phyloP scores from a whole-genome alignment of 2,888 invertebrate species.

The Melanargia galathea region DNA sequence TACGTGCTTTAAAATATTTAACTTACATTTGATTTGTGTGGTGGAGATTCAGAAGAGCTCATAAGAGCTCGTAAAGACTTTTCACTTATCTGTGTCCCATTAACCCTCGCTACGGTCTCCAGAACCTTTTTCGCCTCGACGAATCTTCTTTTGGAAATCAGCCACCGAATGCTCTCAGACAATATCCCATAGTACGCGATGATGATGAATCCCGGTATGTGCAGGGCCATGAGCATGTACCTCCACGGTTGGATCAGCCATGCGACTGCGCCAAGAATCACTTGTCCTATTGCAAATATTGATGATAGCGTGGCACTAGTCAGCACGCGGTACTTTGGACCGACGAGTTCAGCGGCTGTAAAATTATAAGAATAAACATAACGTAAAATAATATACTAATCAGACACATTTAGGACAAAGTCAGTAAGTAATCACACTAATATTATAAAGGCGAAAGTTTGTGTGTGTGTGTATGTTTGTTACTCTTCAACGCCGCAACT shows the following conservation, averaged over 20 bases:
- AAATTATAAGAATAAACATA: slow-evolving; percentile 7
- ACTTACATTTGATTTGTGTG: slow-evolving; percentile 16
- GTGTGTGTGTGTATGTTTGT: too few species aligned
- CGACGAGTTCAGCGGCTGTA: slow-evolving; percentile 86
- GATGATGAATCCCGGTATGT: slow-evolving; percentile 85
- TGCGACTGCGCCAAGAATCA: slow-evolving; percentile 85
- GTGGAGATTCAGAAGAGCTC: slow-evolving; percentile 49
- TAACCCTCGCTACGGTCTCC: slow-evolving; percentile 83
- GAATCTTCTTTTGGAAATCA: slow-evolving; percentile 84
- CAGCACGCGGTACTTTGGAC: slow-evolving; percentile 86
- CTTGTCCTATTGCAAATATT: slow-evolving; percentile 88
- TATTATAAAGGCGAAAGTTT: too few species aligned
- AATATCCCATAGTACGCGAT: slow-evolving; percentile 85
- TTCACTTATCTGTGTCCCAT: slow-evolving; percentile 81
- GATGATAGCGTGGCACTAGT: slow-evolving; percentile 85
- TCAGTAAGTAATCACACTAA: too few species aligned
- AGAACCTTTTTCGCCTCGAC: slow-evolving; percentile 84
- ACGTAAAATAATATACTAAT: too few species aligned
- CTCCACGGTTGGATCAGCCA: slow-evolving; percentile 87
- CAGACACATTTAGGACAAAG: too few species aligned
- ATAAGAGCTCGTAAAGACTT: slow-evolving; percentile 62
- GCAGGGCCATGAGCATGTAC: slow-evolving; percentile 83
- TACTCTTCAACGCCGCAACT: too few species aligned
- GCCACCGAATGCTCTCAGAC: slow-evolving; percentile 88
- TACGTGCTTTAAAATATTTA: too few species aligned